Evolutionary conservation across 2,888 invertebrate species (phyloP).

Genomic region (Anthrax anthrax): DNA sequence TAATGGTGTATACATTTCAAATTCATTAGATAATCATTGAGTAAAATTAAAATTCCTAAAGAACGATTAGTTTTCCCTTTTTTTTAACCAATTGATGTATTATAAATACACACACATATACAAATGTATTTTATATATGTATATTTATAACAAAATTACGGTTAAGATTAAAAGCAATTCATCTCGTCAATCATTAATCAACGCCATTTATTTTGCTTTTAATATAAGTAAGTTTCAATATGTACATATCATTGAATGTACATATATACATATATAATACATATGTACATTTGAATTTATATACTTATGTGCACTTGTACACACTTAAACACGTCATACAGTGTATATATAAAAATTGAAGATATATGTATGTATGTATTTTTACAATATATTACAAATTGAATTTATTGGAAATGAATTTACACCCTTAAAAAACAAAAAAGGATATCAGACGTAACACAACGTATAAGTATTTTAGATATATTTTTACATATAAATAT

Average conservation of each 20-base stretch:
- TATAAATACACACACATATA: no score
- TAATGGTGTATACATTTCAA: constrained; percentile 1
- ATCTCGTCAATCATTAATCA: constrained; percentile 9
- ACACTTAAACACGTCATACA: background rate
- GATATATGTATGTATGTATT: no score
- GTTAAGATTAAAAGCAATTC: constrained; percentile 8
- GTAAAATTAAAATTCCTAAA: constrained; percentile 8
- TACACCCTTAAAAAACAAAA: background rate
- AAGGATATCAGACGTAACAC: background rate
- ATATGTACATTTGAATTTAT: no score
- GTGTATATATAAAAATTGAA: no score
- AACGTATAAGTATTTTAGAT: no score
- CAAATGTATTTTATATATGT: no score
- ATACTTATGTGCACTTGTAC: background rate
- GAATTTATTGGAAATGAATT: background rate
- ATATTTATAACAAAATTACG: constrained; percentile 7
- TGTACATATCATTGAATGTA: no score
- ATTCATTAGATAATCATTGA: constrained; percentile 7
- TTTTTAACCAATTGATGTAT: background rate
- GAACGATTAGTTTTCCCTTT: constrained; percentile 7
- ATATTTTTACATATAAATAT: no score
- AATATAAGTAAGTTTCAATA: background rate
- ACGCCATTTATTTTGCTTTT: constrained; percentile 5
- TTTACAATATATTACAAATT: no score
- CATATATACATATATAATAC: no score